Conservation (phyloP, 2,797 vertebrate species). For the Schizopygopsis malacanthus region DNA sequence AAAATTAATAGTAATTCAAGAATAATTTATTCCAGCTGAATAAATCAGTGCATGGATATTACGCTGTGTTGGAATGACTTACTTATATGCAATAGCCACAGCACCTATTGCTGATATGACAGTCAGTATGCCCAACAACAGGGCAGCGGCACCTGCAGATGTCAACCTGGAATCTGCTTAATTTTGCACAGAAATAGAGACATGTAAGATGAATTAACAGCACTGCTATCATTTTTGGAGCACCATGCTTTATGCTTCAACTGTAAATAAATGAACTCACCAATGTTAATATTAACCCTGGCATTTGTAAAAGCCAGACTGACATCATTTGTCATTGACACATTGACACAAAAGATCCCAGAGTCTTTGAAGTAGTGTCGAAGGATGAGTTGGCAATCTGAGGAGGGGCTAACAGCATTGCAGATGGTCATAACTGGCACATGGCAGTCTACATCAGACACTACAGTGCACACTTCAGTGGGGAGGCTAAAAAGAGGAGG, state of each 20-base stretch:
- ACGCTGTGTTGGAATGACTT: constrained; percentile 48
- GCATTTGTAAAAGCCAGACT: constrained; percentile 86
- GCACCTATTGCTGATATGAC: constrained; percentile 70
- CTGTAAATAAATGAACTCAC: constrained; percentile 60
- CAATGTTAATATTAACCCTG: constrained; percentile 81
- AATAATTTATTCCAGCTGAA: background rate
- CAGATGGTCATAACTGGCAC: constrained; percentile 81
- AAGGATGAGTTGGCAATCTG: constrained; percentile 85
- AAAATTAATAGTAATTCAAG: background rate
- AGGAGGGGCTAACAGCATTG: constrained; percentile 79
- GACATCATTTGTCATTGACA: constrained; percentile 87
- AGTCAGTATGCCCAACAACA: constrained; percentile 75
- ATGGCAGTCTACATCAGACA: constrained; percentile 85
- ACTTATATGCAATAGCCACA: constrained; percentile 81
- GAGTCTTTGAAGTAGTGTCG: constrained; percentile 85
- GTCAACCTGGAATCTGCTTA: constrained; percentile 68
- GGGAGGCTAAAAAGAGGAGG: constrained; percentile 77
- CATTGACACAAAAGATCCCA: constrained; percentile 90
- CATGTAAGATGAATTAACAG: background rate
- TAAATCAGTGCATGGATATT: background rate
- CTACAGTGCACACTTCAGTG: constrained; percentile 87
- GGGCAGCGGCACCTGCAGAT: constrained; percentile 65
- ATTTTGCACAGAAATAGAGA: background rate
- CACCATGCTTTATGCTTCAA: background rate
- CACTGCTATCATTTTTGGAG: background rate